Percentiles rank a stretch among this genome's conserved stretches.
Evolutionary conservation across 2,888 invertebrate genomes (phyloP).

Genomic region (Eudemis profundana): DNA sequence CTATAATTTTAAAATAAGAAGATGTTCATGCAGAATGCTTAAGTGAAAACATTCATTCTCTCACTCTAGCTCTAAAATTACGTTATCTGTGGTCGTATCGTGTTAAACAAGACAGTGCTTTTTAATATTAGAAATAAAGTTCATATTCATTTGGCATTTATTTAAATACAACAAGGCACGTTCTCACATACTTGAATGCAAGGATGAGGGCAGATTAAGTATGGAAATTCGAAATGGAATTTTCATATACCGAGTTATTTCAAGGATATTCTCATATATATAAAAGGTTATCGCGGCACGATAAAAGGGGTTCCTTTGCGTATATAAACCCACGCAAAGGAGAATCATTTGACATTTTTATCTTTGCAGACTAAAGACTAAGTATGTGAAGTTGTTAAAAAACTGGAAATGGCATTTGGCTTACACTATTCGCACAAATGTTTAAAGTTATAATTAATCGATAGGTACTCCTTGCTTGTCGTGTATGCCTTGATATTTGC

Average conservation of each 20-base stretch:
- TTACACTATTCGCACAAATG: too few species aligned
- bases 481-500: too few species aligned
- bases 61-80: conserved; percentile 29
- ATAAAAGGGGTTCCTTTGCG: background rate
- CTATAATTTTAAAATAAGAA: conserved; percentile 8
- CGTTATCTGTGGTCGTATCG: conserved; percentile 21
- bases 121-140: conserved; percentile 16
- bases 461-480: too few species aligned
- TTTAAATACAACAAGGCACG: conserved; percentile 31
- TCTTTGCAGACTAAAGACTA: too few species aligned
- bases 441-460: too few species aligned
- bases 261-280: conserved; percentile 25
- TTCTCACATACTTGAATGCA: conserved; percentile 23
- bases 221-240: conserved; percentile 37
- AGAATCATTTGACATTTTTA: background rate
- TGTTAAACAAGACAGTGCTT: conserved; percentile 17
- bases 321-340: background rate
- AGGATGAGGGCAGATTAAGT: conserved; percentile 33
- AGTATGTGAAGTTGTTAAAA: too few species aligned
- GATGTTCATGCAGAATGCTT: conserved; percentile 32
- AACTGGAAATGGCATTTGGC: too few species aligned
- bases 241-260: conserved; percentile 30
- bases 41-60: conserved; percentile 30
- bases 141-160: conserved; percentile 3
- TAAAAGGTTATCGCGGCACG: conserved; percentile 22